Evolutionary conservation across 2,797 vertebrate species (phyloP).

Genomic region (Labroides dimidiatus): DNA sequence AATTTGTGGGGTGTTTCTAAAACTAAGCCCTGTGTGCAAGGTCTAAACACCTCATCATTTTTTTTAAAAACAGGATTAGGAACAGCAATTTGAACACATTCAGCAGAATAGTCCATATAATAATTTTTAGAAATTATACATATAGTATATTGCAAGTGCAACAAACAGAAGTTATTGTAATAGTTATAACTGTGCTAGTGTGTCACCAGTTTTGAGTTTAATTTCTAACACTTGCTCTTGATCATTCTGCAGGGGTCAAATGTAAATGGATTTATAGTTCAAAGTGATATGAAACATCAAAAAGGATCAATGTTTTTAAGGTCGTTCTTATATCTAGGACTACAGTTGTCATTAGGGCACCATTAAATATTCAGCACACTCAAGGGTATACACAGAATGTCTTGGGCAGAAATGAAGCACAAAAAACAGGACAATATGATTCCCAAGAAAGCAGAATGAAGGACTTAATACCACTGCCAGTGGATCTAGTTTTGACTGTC

Average conservation of each 20-base stretch:
- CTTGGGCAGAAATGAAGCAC: constrained; percentile 57
- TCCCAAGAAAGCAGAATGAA: constrained; percentile 42
- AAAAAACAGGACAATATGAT: constrained; percentile 70
- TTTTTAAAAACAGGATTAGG: too few species aligned
- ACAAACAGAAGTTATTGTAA: neutral
- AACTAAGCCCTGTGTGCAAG: too few species aligned
- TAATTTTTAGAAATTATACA: too few species aligned
- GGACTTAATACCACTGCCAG: constrained; percentile 55
- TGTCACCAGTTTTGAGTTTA: constrained; percentile 20
- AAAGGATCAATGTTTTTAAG: constrained; percentile 84
- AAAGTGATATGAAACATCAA: constrained; percentile 77
- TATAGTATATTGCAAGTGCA: neutral
- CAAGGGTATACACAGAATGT: constrained; percentile 69
- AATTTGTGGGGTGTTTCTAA: too few species aligned
- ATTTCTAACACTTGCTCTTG: constrained; percentile 46
- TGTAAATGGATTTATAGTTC: constrained; percentile 73
- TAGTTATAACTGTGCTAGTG: neutral
- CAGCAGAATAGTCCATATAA: too few species aligned
- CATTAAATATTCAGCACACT: constrained; percentile 82
- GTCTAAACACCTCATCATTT: too few species aligned
- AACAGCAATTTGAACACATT: too few species aligned
- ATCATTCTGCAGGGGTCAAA: constrained; percentile 69
- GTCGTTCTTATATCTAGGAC: constrained; percentile 80
- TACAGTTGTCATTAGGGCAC: constrained; percentile 80
- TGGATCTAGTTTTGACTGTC: constrained; percentile 50